These are phyloP conservation scores for Phataginus tricuspis DNA, from an alignment of 2,797 vertebrate genomes.

Conservation along the genomic window DNA sequence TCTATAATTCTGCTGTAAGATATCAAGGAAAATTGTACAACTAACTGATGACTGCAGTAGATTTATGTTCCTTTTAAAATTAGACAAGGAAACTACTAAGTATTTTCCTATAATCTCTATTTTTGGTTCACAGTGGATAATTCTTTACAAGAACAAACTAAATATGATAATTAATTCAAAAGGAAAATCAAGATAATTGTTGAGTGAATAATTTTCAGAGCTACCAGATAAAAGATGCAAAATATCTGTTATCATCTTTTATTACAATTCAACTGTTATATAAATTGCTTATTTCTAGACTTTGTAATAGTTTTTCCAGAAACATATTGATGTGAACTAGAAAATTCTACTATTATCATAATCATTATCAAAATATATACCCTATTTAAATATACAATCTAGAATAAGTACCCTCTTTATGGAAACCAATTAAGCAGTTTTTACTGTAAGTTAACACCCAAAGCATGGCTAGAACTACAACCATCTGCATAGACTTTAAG, in stretches of 20 bases:
- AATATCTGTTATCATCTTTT: neutral
- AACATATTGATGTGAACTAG: neutral
- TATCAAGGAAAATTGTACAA: neutral
- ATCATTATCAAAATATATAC: neutral
- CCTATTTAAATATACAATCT: slow-evolving; percentile 5
- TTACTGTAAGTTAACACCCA: neutral
- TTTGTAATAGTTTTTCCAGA: slow-evolving; percentile 14
- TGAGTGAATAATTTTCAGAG: neutral
- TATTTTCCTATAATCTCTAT: neutral
- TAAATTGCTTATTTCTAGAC: neutral
- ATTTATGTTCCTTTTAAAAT: slow-evolving; percentile 18
- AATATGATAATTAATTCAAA: neutral
- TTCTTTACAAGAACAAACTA: neutral
- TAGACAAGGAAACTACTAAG: neutral
- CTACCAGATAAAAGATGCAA: neutral
- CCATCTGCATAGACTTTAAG: neutral
- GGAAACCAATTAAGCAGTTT: neutral
- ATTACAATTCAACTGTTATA: neutral
- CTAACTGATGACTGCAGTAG: neutral
- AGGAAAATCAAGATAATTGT: neutral
- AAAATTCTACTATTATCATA: slow-evolving; percentile 12
- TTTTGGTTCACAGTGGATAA: neutral
- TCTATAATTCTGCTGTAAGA: slow-evolving; percentile 2
- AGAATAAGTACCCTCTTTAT: neutral
- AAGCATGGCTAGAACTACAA: neutral